Conservation (phyloP, 2,888 invertebrate genomes). For the Drosophila trichaetosa region DNA sequence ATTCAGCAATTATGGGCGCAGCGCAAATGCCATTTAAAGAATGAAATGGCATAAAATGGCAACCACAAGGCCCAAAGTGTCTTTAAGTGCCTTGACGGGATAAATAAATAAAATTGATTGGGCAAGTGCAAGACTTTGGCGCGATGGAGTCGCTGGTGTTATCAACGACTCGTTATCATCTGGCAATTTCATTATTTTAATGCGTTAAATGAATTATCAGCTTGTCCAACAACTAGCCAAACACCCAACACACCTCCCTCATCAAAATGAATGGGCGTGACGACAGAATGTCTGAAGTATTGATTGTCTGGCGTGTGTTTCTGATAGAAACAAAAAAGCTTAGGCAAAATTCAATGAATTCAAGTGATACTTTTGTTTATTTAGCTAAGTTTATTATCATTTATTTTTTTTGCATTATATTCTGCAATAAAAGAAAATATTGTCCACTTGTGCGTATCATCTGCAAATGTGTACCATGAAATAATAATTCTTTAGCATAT, state of each 20-base stretch:
- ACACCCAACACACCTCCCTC: background rate
- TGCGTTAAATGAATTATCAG: conserved; percentile 68
- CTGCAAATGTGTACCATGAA: conserved; percentile 55
- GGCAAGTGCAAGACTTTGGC: conserved; percentile 53
- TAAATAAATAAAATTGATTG: conserved; percentile 76
- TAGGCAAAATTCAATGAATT: background rate
- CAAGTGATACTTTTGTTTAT: conserved; percentile 9
- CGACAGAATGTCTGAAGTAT: conserved; percentile 28
- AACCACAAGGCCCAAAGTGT: conserved; percentile 29
- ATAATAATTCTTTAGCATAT: background rate
- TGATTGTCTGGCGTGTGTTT: conserved; percentile 39
- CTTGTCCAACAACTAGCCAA: conserved; percentile 12
- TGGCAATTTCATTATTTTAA: conserved; percentile 76
- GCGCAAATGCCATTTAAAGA: conserved; percentile 56
- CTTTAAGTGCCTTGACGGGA: conserved; percentile 26
- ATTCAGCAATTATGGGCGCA: conserved; percentile 53
- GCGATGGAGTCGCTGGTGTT: conserved; percentile 10
- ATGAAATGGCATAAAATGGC: conserved; percentile 17
- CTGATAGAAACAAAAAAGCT: conserved; percentile 11
- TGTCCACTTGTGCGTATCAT: conserved; percentile 80
- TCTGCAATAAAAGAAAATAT: conserved; percentile 77
- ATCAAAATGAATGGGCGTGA: conserved; percentile 56
- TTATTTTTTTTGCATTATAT: conserved; percentile 62
- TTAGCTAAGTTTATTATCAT: conserved; percentile 10
- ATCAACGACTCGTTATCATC: conserved; percentile 66